Evolutionary conservation across 2,797 vertebrate species (phyloP).

Genomic region (Chelon auratus): DNA sequence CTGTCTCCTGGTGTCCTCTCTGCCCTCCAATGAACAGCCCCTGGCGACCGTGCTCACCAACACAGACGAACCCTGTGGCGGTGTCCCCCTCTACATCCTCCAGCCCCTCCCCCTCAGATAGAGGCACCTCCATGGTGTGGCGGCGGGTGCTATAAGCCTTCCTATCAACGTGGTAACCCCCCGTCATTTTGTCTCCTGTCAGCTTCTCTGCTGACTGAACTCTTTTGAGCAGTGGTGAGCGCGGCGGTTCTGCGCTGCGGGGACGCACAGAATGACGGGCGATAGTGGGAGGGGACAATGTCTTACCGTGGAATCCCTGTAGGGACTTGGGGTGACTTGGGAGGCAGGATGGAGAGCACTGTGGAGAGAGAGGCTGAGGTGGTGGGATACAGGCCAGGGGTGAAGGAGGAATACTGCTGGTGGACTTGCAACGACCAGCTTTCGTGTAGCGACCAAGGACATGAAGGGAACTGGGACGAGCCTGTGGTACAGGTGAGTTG

Average conservation of each 20-base stretch:
- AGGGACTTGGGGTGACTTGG: slow-evolving; percentile 80
- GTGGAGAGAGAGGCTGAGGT: slow-evolving; percentile 85
- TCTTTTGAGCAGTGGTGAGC: slow-evolving; percentile 80
- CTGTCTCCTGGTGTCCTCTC: slow-evolving; percentile 70
- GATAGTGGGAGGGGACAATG: slow-evolving; percentile 87
- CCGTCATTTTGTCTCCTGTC: slow-evolving; percentile 74
- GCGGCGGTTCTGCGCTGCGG: slow-evolving; percentile 81
- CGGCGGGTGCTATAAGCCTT: slow-evolving; percentile 83
- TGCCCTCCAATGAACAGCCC: slow-evolving; percentile 67
- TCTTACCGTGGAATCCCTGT: slow-evolving; percentile 87
- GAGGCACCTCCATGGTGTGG: slow-evolving; percentile 80
- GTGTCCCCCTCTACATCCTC: slow-evolving; percentile 71
- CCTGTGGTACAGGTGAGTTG: slow-evolving; percentile 89
- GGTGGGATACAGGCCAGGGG: slow-evolving; percentile 91
- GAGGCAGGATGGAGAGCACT: slow-evolving; percentile 88
- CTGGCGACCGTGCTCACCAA: slow-evolving; percentile 80
- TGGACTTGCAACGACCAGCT: slow-evolving; percentile 92
- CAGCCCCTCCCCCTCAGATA: slow-evolving; percentile 75
- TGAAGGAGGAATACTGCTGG: slow-evolving; percentile 93
- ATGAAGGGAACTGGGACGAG: slow-evolving; percentile 92
- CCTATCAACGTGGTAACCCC: slow-evolving; percentile 75
- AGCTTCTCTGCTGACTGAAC: slow-evolving; percentile 84
- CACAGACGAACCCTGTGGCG: slow-evolving; percentile 74
- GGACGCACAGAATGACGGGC: slow-evolving; percentile 85
- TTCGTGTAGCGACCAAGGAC: slow-evolving; percentile 91